Percentiles rank a stretch among this genome's conserved stretches.
phyloP scores from a whole-genome alignment of 2,888 invertebrate species.

The Sinodicranocentrus sp. region DNA sequence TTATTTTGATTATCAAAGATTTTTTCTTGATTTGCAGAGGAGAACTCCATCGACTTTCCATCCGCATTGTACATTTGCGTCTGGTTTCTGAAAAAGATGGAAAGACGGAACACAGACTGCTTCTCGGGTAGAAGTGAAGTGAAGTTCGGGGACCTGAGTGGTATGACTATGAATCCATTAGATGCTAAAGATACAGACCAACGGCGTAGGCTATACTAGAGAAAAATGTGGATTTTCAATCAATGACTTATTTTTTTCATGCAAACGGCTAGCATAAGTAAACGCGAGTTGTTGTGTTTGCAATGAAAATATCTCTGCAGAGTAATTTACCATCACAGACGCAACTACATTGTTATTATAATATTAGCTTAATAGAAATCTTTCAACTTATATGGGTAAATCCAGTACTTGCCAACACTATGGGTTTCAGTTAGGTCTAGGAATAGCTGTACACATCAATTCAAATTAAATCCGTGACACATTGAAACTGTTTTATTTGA shows the following conservation, averaged over 20 bases:
- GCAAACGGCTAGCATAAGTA: slow-evolving; percentile 36
- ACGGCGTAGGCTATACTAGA: slow-evolving; percentile 5
- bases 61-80: slow-evolving; percentile 67
- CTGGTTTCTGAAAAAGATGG: slow-evolving; percentile 65
- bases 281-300: slow-evolving; percentile 46
- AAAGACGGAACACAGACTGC: slow-evolving; percentile 56
- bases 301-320: slow-evolving; percentile 64
- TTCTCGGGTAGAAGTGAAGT: slow-evolving; percentile 47
- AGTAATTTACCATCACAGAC: slow-evolving; percentile 61
- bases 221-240: slow-evolving; percentile 2
- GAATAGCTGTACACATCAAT: neutral
- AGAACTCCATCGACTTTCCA: slow-evolving; percentile 71
- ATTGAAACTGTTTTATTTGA: neutral
- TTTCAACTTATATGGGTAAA: neutral
- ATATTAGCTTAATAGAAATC: neutral
- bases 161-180: slow-evolving; percentile 31
- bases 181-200: neutral
- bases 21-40: slow-evolving; percentile 43
- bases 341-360: slow-evolving; percentile 19
- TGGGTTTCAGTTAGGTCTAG: neutral
- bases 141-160: slow-evolving; percentile 44
- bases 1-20: neutral
- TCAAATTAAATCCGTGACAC: too few relatives aligned
- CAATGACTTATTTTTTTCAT: slow-evolving; percentile 35
- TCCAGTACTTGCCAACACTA: neutral